Evolutionary conservation across 2,797 vertebrate genomes (phyloP), one percentile per base, ranked within the genome.

Genomic region (Busarellus nigricollis): DNA sequence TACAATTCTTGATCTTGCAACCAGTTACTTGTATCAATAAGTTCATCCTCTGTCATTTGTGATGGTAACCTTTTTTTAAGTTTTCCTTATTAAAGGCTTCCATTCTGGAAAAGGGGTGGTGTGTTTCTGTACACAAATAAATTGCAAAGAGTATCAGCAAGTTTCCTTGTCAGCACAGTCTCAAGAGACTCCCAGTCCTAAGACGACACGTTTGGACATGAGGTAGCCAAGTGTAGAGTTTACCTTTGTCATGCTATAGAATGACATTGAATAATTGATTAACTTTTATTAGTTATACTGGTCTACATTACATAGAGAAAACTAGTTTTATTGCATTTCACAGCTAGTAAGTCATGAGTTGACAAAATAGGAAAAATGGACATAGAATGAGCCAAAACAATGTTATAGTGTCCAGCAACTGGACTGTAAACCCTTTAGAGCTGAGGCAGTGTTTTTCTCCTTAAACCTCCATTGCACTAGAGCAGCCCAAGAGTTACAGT

Each of bases 141-240:
- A 91, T 87, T 93, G 62, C n/a, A 76, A 82, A 74, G 42, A 49
- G 33, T 28, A 62, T 22, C 40, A 18, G 79, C 45, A 91, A 73
- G 62, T 96, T 97, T 91, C 87, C 87, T 57, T 95, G 69, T 95
- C 88, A 96, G 77, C 83, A 81, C 22, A 81, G 59, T 89, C 57
- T 72, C 6, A 15, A 65, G 86, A 82, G 55, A 80, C 86, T 92
- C 61, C n/a, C 35, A 87, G 86, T 95, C 28, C 79, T 97, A 87
- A 58, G 89, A 87, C 20, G 45, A 66, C 22, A 59, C 86, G 26
- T 83, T 87, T 95, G 82, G 77, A 91, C 65, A 63, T 89, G 83
- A 97, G 78, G 57, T 47, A 97, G 84, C 88, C 66, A 84, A 78
- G 49, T 84, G 44, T 45, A 73, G 50, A 71, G 49, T 62, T 85